phyloP scores from a whole-genome alignment of 2,888 invertebrate genomes.

The Dynastes grantii region DNA sequence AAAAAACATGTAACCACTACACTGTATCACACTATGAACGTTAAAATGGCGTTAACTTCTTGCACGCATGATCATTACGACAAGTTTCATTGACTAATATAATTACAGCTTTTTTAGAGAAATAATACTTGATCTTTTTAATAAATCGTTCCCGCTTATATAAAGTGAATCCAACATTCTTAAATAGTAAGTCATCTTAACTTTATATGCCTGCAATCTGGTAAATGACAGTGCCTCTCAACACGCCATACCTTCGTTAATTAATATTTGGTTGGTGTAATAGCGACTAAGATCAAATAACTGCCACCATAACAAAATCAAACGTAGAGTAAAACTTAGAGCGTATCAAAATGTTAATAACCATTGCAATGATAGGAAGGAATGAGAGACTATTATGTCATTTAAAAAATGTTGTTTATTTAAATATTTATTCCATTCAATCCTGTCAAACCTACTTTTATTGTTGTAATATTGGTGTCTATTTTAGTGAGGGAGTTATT shows the following conservation, averaged over 20 bases:
- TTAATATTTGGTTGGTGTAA: slow-evolving; percentile 1
- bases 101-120: not conserved
- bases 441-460: not conserved
- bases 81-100: slow-evolving; percentile 1
- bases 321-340: not conserved
- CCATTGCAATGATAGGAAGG: too few relatives aligned
- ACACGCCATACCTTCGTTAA: too few relatives aligned
- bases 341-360: too few relatives aligned
- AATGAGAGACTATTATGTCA: too few relatives aligned
- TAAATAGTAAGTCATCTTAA: slow-evolving; percentile 45
- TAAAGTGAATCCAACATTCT: slow-evolving; percentile 9
- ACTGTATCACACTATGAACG: slow-evolving; percentile 38
- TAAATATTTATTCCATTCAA: not conserved
- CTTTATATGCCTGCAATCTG: slow-evolving; percentile 47
- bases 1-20: slow-evolving; percentile 40
- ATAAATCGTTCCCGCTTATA: too few relatives aligned
- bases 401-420: not conserved
- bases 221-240: slow-evolving; percentile 48
- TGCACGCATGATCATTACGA: slow-evolving; percentile 48
- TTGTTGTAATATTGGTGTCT: not conserved
- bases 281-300: not conserved
- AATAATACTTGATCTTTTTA: not conserved
- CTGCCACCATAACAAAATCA: slow-evolving; percentile 7
- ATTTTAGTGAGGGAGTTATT: not conserved
- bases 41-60: slow-evolving; percentile 52